Evolutionary conservation across 37 sponge, comb jelly and placozoan species (phyloP), one percentile per base, ranked within the genome.

Genomic region (Petrosia ficiformis): DNA sequence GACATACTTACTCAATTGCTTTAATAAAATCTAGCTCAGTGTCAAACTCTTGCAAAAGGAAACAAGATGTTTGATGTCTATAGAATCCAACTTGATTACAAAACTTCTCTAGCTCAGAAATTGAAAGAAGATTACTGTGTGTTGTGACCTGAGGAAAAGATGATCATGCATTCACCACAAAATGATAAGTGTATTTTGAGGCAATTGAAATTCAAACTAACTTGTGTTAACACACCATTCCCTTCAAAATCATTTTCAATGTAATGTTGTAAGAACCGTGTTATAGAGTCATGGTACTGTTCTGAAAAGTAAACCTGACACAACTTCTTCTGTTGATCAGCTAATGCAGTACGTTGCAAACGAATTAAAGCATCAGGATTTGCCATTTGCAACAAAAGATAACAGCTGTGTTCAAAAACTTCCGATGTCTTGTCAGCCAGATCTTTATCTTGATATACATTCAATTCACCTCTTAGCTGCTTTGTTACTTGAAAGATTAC

Each of bases 401-500:
- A 68, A 41, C 81, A 54, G 59, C 88, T 72, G 8, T 64, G 54
- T 40, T 44, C 28, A 25, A 87, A 67, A 52, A 77, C 79, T 61
- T 54, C 32, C 22, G 36, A 31, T 33, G 77, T 57, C 65, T 60
- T 61, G 38, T 28, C 37, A 30, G 70, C 4, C 24, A 42, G 39
- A 1, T 22, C 65, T 32, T 77, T 42, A 14, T 80, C 42, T 28
- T 61, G 60, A 8, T 54, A 32, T 0, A 4, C 73, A 16, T 59
- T 11, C 30, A 69, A 24, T 14, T 75, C 76, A 3, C 42, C 21
- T 36, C 42, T 59, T 29, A 77, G 72, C 34, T 73, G 79, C 33
- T 77, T 40, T 30, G 88, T 73, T 16, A 83, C 96, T 54, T 92
- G 93, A 29, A 96, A 86, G 28, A 97, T 89, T 39, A 94, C 82